A percentile compares a stretch with the other conserved stretches of the same genome.
Conservation (phyloP, 2,113 vertebrate genomes). For the Festucalex cinctus region DNA sequence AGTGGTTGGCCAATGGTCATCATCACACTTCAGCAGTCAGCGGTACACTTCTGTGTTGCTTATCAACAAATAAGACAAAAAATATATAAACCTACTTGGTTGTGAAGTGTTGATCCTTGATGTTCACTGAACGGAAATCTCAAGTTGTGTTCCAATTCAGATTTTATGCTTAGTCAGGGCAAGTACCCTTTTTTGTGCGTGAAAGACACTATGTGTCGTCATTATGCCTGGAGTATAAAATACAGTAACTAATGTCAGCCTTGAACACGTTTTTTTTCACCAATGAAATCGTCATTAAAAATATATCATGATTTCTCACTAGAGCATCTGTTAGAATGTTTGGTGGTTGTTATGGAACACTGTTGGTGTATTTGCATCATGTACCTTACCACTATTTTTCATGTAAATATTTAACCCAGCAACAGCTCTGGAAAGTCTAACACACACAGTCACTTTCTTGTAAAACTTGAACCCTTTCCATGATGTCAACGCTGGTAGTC, state of each 20-base stretch:
- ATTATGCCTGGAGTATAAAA: background rate
- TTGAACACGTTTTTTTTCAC: background rate
- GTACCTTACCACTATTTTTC: conserved; percentile 8
- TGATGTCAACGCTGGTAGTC: background rate
- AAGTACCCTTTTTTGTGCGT: background rate
- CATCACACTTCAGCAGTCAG: background rate
- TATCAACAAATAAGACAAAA: too few species aligned
- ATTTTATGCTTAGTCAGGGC: background rate
- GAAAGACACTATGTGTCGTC: background rate
- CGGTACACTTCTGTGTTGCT: too few species aligned
- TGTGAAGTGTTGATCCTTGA: background rate
- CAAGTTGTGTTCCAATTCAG: background rate
- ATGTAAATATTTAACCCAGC: conserved; percentile 46
- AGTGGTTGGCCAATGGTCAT: background rate
- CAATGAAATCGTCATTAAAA: background rate
- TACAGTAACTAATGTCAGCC: background rate
- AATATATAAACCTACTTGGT: background rate
- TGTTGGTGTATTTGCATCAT: conserved; percentile 8
- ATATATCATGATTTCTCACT: background rate
- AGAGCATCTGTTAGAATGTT: background rate
- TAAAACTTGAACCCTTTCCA: background rate
- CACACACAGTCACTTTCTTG: background rate
- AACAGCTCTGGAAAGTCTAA: conserved; percentile 28
- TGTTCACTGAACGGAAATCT: background rate
- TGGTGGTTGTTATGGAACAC: background rate